Percentiles rank a stretch among this genome's conserved stretches.
Evolutionary conservation across 2,113 vertebrate genomes (phyloP).

Genomic region (Oncorhynchus clarkii): DNA sequence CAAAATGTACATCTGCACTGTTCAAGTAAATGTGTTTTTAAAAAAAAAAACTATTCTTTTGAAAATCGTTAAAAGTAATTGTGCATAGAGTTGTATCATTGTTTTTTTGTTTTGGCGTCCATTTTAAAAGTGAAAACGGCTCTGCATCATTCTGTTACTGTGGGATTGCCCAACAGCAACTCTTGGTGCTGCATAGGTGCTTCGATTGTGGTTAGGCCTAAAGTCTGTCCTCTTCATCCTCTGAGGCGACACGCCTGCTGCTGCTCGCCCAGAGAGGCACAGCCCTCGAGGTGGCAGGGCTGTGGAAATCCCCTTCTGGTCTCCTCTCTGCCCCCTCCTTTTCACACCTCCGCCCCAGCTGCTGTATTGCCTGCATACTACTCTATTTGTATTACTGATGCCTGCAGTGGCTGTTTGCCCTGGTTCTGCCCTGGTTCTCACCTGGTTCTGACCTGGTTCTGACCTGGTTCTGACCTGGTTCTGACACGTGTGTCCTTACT

Average conservation of each 20-base stretch:
- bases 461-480: background rate
- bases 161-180: background rate
- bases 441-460: conserved; percentile 6
- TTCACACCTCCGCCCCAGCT: conserved; percentile 65
- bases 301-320: conserved; percentile 65
- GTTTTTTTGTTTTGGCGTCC: no score
- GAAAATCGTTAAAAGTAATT: no score
- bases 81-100: no score
- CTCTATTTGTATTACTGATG: conserved; percentile 20
- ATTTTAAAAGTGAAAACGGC: no score
- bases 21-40: no score
- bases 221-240: background rate
- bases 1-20: no score
- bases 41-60: no score
- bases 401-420: conserved; percentile 20
- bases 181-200: background rate
- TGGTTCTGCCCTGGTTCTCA: background rate
- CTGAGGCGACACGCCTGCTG: background rate
- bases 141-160: no score
- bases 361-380: conserved; percentile 3
- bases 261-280: conserved; percentile 10
- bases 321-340: conserved; percentile 49
- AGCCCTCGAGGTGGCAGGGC: conserved; percentile 38
- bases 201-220: background rate
- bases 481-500: no score